phyloP scores from a whole-genome alignment of 2,797 vertebrate genomes.

The Mallotus villosus region DNA sequence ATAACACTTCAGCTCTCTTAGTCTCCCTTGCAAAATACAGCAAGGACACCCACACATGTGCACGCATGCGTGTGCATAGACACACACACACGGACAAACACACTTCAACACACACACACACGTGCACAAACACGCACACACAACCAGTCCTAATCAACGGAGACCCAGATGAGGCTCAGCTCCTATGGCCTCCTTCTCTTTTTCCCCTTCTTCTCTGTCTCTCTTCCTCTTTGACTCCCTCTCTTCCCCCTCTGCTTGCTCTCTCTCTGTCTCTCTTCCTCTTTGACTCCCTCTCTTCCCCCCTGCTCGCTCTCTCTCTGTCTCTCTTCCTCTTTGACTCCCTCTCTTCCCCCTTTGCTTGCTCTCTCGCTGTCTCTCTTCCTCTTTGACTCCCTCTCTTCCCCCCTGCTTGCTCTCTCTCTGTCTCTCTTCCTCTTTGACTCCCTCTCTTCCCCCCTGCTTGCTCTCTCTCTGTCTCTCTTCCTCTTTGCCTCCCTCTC shows the following conservation, averaged over 20 bases:
- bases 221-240: not conserved
- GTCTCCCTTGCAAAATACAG: too few relatives aligned
- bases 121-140: not conserved
- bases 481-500: not conserved
- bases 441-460: not conserved
- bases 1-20: too few relatives aligned
- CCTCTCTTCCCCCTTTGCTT: not conserved
- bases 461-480: constrained; percentile 5
- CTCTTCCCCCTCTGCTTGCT: not conserved
- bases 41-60: too few relatives aligned
- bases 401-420: not conserved
- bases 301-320: not conserved
- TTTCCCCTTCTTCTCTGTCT: not conserved
- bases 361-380: constrained; percentile 12
- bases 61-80: too few relatives aligned
- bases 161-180: constrained; percentile 42
- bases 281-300: not conserved
- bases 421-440: not conserved
- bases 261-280: not conserved
- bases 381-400: not conserved
- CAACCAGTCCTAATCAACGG: constrained; percentile 24
- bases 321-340: not conserved
- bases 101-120: constrained; percentile 18
- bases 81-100: not conserved
- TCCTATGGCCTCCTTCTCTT: not conserved